Percentiles rank a stretch among this genome's conserved stretches.
Evolutionary conservation across 2,797 vertebrate genomes (phyloP).

Genomic region (Okamejei kenojei): DNA sequence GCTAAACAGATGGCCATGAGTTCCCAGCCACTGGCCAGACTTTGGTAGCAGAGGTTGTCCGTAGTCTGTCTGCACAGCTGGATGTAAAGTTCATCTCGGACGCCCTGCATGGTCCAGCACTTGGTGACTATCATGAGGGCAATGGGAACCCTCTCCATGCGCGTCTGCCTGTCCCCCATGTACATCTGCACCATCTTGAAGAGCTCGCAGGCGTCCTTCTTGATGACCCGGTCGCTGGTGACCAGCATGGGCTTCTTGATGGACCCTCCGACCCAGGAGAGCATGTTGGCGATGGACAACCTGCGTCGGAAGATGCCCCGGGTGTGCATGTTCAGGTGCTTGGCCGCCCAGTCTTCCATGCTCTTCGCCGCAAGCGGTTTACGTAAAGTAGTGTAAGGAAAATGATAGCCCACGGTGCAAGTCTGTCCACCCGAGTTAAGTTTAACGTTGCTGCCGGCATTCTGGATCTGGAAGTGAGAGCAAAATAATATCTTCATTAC

Average conservation of each 20-base stretch:
- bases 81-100: conserved; percentile 81
- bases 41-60: conserved; percentile 67
- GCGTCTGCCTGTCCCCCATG: conserved; percentile 80
- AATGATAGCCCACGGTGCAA: conserved; percentile 52
- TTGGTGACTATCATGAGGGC: conserved; percentile 74
- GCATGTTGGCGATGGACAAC: conserved; percentile 82
- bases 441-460: conserved; percentile 49
- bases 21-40: conserved; percentile 79
- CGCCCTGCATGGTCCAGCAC: conserved; percentile 78
- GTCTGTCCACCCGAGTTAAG: conserved; percentile 59
- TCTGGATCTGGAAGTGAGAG: not conserved
- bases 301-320: conserved; percentile 81
- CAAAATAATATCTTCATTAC: not conserved
- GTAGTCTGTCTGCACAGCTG: conserved; percentile 85
- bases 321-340: conserved; percentile 84
- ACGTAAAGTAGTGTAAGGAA: conserved; percentile 67
- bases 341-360: conserved; percentile 84
- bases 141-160: conserved; percentile 70
- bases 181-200: conserved; percentile 85
- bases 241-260: conserved; percentile 89
- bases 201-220: conserved; percentile 84
- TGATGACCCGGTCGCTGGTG: conserved; percentile 71
- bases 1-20: conserved; percentile 83
- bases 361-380: conserved; percentile 66
- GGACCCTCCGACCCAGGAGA: conserved; percentile 80